Base-by-base conservation (phyloP, 2,888 invertebrate genomes). In the Pediacus dermestoides region DNA sequence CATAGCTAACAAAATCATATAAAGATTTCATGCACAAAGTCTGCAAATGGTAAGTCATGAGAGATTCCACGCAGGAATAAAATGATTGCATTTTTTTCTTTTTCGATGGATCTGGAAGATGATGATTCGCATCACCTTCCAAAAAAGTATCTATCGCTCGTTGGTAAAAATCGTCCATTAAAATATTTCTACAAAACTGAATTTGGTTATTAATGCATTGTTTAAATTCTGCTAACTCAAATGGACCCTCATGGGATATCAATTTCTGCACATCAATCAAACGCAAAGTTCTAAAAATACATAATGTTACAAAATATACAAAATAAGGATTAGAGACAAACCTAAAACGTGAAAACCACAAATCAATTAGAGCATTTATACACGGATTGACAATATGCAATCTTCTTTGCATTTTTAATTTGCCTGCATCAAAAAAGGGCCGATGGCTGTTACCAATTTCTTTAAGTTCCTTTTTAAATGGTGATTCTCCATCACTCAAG, bases 31-130 rank as follows among this genome's bases (percentile, higher is more conserved):
- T 71, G 50, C 88, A 88, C 16, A 93, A 67, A 12, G 80, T 80
- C 64, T 92, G 90, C 38, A 95, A 70, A 57, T 92, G 88, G 54
- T 82, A 82, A 1, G 90, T 88, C 94, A 94, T 94, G 23, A 93
- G 73, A 15, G 85, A 82, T 1, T 85, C 85, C 1, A 91, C 80
- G 55, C 89, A 86, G 64, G 91, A 85, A 64, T 86, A 93, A 67
- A 92, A 92, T 27, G 80, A 79, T 52, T 77, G 79, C 66, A 86
- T 78, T 61, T 80, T 76, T 8, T 74, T 74, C 10, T 74, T 75
- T 48, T 83, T 80, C 30, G 77, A 73, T 0, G 79, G 74, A 45
- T 80, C 80, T 0, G 88, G 87, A 35, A 88, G 73, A 48, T 77
- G 73, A 38, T 77, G 80, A 58, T 76, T 83, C 58, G 80, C 83